phyloP scores from a whole-genome alignment of 2,797 vertebrate species.

The Peromyscus melanophrys region DNA sequence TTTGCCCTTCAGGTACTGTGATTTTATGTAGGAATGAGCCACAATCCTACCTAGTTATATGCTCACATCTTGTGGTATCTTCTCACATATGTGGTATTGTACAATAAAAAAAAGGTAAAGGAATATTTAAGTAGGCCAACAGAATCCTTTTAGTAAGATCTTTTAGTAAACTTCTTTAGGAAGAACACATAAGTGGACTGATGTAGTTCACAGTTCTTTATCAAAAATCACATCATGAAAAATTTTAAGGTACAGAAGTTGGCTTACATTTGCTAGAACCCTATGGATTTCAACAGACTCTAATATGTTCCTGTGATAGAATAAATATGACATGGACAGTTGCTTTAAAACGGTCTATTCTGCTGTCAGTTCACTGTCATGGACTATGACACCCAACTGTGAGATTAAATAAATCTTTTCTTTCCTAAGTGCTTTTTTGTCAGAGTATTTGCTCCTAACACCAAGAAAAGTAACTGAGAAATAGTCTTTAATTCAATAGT shows the following conservation, averaged over 20 bases:
- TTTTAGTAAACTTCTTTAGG: neutral
- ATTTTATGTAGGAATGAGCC: accelerated
- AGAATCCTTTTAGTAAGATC: neutral
- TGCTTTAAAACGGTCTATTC: neutral
- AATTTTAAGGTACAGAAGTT: neutral
- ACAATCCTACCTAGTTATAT: no score
- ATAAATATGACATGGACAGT: neutral
- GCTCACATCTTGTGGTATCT: neutral
- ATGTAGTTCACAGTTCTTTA: neutral
- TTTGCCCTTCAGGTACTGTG: no score
- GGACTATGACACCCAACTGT: neutral
- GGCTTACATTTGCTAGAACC: neutral
- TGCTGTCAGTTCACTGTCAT: neutral
- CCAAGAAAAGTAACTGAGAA: neutral
- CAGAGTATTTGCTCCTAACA: neutral
- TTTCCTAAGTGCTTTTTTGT: neutral
- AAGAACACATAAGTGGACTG: neutral
- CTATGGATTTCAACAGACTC: neutral
- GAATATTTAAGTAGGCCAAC: neutral
- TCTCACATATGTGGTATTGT: neutral
- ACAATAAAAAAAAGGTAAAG: neutral
- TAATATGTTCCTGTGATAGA: neutral
- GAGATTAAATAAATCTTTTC: neutral
- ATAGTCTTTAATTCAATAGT: neutral
- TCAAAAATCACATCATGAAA: neutral